A percentile compares a stretch with the other conserved stretches of the same genome.
Conservation (phyloP, 2,113 vertebrate species). For the Chaenogobius annularis region DNA sequence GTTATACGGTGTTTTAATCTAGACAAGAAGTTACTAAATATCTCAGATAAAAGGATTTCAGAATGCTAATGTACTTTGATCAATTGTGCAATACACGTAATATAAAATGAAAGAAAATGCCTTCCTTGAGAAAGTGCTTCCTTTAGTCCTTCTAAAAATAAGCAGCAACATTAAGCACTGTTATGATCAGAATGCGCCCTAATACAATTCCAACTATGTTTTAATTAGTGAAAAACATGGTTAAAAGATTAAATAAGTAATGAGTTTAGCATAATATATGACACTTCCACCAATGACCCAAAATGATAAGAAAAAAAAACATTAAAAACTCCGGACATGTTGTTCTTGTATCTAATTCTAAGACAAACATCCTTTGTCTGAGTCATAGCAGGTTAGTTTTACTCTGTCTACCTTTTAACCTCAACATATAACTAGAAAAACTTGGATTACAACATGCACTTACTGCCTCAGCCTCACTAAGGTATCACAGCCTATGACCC, state of each 20-base stretch:
- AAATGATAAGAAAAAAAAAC: slow-evolving; percentile 17
- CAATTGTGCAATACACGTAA: neutral
- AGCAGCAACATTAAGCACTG: neutral
- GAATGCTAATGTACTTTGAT: neutral
- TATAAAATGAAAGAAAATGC: neutral
- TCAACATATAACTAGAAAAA: slow-evolving; percentile 56
- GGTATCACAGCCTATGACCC: slow-evolving; percentile 53
- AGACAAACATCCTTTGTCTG: slow-evolving; percentile 63
- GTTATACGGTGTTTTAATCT: neutral
- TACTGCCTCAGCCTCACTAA: slow-evolving; percentile 53
- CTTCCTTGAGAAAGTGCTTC: neutral
- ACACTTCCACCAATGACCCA: neutral
- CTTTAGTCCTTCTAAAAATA: neutral
- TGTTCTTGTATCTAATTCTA: slow-evolving; percentile 64
- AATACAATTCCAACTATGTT: neutral
- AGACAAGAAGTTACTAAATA: neutral
- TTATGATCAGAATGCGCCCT: neutral
- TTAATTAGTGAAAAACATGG: neutral
- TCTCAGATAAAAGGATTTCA: neutral
- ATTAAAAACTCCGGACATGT: slow-evolving; percentile 43
- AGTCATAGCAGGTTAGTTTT: slow-evolving; percentile 68
- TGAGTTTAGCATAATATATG: neutral
- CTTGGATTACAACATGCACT: slow-evolving; percentile 55
- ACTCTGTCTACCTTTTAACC: slow-evolving; percentile 67
- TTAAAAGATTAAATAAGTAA: neutral